Conservation (phyloP, 2,113 vertebrate genomes). For the Todiramphus chloris region DNA sequence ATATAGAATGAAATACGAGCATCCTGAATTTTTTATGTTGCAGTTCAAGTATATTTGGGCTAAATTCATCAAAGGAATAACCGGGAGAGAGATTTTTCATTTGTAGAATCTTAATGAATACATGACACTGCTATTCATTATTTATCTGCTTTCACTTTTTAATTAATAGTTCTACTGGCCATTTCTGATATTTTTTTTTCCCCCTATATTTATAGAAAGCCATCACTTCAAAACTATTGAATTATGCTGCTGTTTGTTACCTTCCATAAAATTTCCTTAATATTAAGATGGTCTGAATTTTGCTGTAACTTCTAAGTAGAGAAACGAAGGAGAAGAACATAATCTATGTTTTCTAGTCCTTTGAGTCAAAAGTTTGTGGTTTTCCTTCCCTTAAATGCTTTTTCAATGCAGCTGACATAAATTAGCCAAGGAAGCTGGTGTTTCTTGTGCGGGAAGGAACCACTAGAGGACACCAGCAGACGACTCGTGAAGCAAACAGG, state of each 20-base stretch:
- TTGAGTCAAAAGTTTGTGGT: background rate
- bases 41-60: slow-evolving; percentile 65
- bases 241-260: background rate
- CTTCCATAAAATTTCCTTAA: background rate
- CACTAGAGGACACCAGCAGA: slow-evolving; percentile 50
- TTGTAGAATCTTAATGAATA: slow-evolving; percentile 63
- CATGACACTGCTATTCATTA: slow-evolving; percentile 31
- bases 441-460: background rate
- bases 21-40: slow-evolving; percentile 60
- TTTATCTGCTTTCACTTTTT: slow-evolving; percentile 49
- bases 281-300: background rate
- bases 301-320: background rate
- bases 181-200: background rate
- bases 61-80: slow-evolving; percentile 67
- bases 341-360: background rate
- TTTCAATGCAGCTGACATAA: background rate
- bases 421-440: background rate
- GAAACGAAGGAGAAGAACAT: background rate
- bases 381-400: background rate
- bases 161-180: slow-evolving; percentile 45
- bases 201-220: slow-evolving; percentile 23
- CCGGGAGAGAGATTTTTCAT: slow-evolving; percentile 58
- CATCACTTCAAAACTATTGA: background rate
- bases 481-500: background rate
- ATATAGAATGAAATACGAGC: slow-evolving; percentile 43